A percentile compares a stretch with the other conserved stretches of the same genome.
Conservation (phyloP, 2,113 vertebrate genomes). For the Cervus canadensis region DNA sequence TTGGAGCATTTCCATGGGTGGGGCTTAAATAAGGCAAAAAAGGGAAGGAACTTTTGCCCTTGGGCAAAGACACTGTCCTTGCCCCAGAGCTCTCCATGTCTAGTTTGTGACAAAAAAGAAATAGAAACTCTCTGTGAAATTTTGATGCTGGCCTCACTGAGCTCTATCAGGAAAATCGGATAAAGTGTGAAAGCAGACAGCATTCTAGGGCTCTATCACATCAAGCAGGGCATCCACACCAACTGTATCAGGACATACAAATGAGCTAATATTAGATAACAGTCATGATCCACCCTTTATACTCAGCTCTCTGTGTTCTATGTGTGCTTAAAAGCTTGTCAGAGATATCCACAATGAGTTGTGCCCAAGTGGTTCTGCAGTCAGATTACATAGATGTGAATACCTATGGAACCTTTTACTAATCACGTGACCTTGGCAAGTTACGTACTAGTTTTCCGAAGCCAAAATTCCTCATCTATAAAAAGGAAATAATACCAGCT, state of each 20-base stretch:
- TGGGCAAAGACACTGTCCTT: constrained; percentile 10
- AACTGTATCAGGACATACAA: not conserved
- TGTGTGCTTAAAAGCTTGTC: not conserved
- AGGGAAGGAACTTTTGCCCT: constrained; percentile 21
- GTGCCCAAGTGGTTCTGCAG: not conserved
- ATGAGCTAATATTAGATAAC: not conserved
- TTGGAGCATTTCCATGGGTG: constrained; percentile 51
- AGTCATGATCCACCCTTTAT: not conserved
- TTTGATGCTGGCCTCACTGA: not conserved
- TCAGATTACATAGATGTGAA: not conserved
- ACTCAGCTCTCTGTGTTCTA: not conserved
- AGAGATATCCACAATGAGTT: not conserved
- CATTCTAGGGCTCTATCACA: not conserved
- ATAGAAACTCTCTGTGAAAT: constrained; percentile 24
- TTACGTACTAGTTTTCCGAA: not conserved
- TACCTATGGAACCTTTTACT: not conserved
- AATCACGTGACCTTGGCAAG: not conserved
- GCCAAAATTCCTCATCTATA: not conserved
- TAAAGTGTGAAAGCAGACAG: not conserved
- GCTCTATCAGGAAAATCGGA: constrained; percentile 44
- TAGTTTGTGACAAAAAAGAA: constrained; percentile 40
- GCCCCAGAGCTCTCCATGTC: constrained; percentile 33
- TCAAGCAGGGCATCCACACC: not conserved
- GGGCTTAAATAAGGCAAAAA: constrained; percentile 46
- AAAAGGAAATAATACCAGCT: not conserved